A percentile compares a stretch with the other conserved stretches of the same genome.
phyloP scores from a whole-genome alignment of 2,888 invertebrate species.

The Margaritifera margaritifera region DNA sequence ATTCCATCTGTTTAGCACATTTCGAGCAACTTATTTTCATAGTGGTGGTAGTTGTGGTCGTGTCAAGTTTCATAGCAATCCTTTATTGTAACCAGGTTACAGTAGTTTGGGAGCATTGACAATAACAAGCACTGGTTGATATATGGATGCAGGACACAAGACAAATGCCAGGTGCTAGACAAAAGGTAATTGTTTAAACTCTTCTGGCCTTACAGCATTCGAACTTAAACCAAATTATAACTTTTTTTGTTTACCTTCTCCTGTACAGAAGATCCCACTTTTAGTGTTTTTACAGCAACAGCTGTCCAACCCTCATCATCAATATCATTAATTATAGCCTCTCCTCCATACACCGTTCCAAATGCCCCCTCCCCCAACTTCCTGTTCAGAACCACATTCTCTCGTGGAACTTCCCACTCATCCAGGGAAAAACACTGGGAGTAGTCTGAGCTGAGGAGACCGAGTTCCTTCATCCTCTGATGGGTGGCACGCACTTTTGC shows the following conservation, averaged over 20 bases:
- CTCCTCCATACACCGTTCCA: constrained; percentile 93
- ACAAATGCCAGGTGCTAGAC: too few relatives aligned
- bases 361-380: constrained; percentile 88
- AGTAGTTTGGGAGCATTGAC: too few relatives aligned
- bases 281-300: constrained; percentile 84
- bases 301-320: constrained; percentile 81
- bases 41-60: too few relatives aligned
- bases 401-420: constrained; percentile 90
- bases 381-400: constrained; percentile 80
- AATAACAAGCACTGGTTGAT: too few relatives aligned
- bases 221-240: neutral
- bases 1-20: too few relatives aligned
- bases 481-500: constrained; percentile 78
- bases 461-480: constrained; percentile 82
- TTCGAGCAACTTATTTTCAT: too few relatives aligned
- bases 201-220: neutral
- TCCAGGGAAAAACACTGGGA: constrained; percentile 78
- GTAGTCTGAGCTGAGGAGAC: constrained; percentile 76
- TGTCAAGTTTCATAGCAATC: too few relatives aligned
- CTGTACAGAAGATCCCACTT: constrained; percentile 86
- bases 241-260: constrained; percentile 78
- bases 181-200: too few relatives aligned
- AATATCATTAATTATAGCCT: constrained; percentile 78
- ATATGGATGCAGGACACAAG: too few relatives aligned
- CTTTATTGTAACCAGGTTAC: too few relatives aligned